Percentiles rank a stretch among this genome's conserved stretches.
Evolutionary conservation across 2,797 vertebrate species (phyloP).

Genomic region (Notolabrus celidotus): DNA sequence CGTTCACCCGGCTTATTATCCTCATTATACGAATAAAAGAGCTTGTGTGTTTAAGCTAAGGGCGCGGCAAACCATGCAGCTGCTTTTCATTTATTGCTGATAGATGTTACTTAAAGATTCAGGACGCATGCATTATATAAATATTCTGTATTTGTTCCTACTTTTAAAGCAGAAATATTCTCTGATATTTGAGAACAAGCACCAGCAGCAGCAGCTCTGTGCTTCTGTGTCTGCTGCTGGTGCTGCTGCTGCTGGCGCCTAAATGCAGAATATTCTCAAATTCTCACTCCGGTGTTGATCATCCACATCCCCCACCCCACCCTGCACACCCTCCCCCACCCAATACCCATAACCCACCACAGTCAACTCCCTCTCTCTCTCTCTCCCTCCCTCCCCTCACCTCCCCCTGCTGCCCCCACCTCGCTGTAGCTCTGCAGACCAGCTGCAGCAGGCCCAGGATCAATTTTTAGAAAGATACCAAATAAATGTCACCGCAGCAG

Average conservation of each 20-base stretch:
- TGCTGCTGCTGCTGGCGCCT: slow-evolving; percentile 12
- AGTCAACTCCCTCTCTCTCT: slow-evolving; percentile 25
- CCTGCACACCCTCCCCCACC: slow-evolving; percentile 43
- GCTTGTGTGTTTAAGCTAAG: slow-evolving; percentile 31
- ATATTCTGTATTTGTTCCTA: slow-evolving; percentile 20
- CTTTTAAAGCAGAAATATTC: slow-evolving; percentile 7
- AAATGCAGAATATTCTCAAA: slow-evolving; percentile 68
- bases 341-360: slow-evolving; percentile 47
- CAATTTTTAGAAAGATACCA: slow-evolving; percentile 66
- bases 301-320: slow-evolving; percentile 55
- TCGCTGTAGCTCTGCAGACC: slow-evolving; percentile 58
- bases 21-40: slow-evolving; percentile 51
- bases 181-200: neutral
- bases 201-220: neutral
- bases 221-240: neutral
- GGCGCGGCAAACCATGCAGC: slow-evolving; percentile 53
- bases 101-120: slow-evolving; percentile 42
- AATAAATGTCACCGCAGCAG: slow-evolving; percentile 52
- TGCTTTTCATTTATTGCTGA: slow-evolving; percentile 54
- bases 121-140: slow-evolving; percentile 35
- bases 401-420: slow-evolving; percentile 10
- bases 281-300: slow-evolving; percentile 62
- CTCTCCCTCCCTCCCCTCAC: neutral
- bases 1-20: slow-evolving; percentile 34
- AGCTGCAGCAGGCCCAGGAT: slow-evolving; percentile 67